A percentile compares a stretch with the other conserved stretches of the same genome.
These are phyloP conservation scores for Ictidomys tridecemlineatus DNA, from an alignment of 2,113 vertebrate genomes.

Conservation along the genomic window DNA sequence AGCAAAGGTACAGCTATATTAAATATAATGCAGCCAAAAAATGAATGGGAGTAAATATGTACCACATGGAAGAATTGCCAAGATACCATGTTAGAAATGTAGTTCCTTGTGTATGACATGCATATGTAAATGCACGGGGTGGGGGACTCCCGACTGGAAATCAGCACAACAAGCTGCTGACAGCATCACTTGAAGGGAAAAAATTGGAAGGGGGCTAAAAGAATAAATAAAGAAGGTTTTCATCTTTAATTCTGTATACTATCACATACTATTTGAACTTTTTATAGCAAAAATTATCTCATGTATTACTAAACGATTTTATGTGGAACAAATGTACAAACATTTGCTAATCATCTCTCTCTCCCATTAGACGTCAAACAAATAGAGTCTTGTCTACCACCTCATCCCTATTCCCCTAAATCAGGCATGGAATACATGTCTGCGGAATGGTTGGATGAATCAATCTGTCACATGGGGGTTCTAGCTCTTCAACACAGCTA, in stretches of 20 bases:
- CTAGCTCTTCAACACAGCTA: neutral
- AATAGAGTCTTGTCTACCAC: neutral
- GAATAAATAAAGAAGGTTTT: neutral
- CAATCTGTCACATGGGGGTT: neutral
- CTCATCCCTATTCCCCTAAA: neutral
- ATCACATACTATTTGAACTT: slow-evolving; percentile 12
- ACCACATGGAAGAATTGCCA: neutral
- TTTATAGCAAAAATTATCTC: slow-evolving; percentile 19
- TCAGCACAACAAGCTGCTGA: neutral
- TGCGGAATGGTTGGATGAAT: neutral
- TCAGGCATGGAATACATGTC: neutral
- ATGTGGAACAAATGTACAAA: neutral
- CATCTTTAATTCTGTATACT: neutral
- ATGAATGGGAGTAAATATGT: neutral
- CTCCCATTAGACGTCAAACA: neutral
- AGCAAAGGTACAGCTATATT: neutral
- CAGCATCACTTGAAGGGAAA: neutral
- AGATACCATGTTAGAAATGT: neutral
- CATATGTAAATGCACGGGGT: neutral
- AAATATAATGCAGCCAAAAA: neutral
- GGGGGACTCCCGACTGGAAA: neutral
- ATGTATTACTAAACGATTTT: neutral
- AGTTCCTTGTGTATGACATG: neutral
- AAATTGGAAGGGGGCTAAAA: neutral
- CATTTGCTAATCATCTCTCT: neutral